Conservation (phyloP, 2,888 invertebrate genomes). For the Acutogordius australiensis region DNA sequence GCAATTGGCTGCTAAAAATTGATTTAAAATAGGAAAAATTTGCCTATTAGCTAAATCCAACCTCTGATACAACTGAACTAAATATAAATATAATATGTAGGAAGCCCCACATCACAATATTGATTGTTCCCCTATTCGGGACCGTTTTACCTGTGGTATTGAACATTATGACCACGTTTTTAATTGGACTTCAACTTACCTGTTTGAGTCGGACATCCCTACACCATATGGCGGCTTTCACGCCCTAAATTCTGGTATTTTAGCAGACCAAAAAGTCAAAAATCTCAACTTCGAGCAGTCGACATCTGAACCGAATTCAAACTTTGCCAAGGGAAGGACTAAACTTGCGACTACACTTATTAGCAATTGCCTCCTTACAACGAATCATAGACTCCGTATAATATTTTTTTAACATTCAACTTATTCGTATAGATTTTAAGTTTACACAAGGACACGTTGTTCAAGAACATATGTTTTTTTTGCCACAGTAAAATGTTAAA, state of each 20-base stretch:
- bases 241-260: neutral
- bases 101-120: neutral
- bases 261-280: neutral
- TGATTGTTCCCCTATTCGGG: neutral
- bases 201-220: neutral
- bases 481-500: too few relatives aligned
- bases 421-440: too few relatives aligned
- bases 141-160: neutral
- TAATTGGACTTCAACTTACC: slow-evolving; percentile 5
- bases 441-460: too few relatives aligned
- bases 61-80: neutral
- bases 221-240: neutral
- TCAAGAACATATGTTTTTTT: too few relatives aligned
- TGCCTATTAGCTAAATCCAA: too few relatives aligned
- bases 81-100: neutral
- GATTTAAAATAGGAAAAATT: too few relatives aligned
- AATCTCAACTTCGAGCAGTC: too few relatives aligned
- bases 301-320: neutral
- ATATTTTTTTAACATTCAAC: too few relatives aligned
- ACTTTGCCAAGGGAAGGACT: neutral
- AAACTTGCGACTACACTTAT: neutral
- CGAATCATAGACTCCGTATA: neutral
- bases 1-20: too few relatives aligned
- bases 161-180: neutral
- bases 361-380: neutral